These are phyloP conservation scores for Trichechus manatus DNA, from an alignment of 2,113 vertebrate species.

Conservation along the genomic window DNA sequence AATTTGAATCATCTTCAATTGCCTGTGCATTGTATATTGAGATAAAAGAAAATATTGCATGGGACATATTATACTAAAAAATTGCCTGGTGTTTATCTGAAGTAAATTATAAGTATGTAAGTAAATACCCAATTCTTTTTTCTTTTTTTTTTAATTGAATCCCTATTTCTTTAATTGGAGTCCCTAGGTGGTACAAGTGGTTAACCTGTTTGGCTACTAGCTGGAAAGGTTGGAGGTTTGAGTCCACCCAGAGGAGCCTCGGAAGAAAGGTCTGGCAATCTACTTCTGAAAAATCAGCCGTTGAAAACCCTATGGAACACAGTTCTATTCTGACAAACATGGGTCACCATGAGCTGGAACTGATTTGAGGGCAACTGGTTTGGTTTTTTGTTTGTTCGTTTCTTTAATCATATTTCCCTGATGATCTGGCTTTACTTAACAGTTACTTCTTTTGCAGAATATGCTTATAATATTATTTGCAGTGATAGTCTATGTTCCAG, in stretches of 20 bases:
- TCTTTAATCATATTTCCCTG: background rate
- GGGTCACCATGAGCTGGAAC: no score
- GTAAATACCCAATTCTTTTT: background rate
- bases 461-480: background rate
- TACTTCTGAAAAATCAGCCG: no score
- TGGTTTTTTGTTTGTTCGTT: background rate
- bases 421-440: background rate
- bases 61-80: background rate
- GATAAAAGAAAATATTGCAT: background rate
- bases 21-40: background rate
- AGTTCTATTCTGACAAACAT: no score
- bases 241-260: no score
- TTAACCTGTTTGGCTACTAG: no score
- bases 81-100: background rate
- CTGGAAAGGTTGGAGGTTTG: no score
- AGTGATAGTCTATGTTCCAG: background rate
- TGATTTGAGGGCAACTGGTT: no score
- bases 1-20: conserved; percentile 14
- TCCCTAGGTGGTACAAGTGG: no score
- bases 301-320: no score
- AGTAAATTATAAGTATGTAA: background rate
- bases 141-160: no score
- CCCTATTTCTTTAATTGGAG: background rate
- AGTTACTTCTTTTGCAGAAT: conserved; percentile 31
- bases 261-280: no score